Evolutionary conservation across 2,797 vertebrate species (phyloP).

Genomic region (Onychomys torridus): DNA sequence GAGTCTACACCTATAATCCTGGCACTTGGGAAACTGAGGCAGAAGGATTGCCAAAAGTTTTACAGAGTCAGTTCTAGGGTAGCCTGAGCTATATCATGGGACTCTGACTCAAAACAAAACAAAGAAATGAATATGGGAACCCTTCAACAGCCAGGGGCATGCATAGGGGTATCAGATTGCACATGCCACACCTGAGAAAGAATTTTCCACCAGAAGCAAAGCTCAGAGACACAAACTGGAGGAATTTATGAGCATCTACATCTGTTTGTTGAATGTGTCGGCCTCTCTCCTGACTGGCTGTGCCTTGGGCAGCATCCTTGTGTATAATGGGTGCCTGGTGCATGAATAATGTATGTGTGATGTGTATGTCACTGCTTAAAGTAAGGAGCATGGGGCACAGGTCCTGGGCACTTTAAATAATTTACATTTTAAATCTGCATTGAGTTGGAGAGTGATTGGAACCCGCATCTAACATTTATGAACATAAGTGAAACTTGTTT

Average conservation of each 20-base stretch:
- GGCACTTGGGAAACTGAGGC: neutral
- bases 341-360: slow-evolving; percentile 63
- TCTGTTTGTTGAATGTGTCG: neutral
- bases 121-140: neutral
- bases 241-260: neutral
- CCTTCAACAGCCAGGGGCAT: neutral
- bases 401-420: slow-evolving; percentile 60
- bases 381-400: slow-evolving; percentile 24
- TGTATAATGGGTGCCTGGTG: neutral
- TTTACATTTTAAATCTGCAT: slow-evolving; percentile 78
- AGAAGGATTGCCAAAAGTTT: neutral
- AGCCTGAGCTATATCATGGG: neutral
- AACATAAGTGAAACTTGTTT: slow-evolving; percentile 35
- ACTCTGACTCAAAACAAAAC: neutral
- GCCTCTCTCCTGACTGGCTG: neutral
- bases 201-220: neutral
- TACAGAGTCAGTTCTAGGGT: neutral
- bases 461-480: slow-evolving; percentile 70
- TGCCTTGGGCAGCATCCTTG: accelerated
- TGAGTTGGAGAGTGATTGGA: slow-evolving; percentile 60
- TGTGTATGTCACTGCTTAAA: slow-evolving; percentile 46
- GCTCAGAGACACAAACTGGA: neutral
- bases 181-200: neutral
- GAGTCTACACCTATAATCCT: neutral
- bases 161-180: neutral